Evolutionary conservation across 2,888 invertebrate species (phyloP), one percentile per base, ranked within the genome.

Genomic region (Trichogramma dendrolimi): DNA sequence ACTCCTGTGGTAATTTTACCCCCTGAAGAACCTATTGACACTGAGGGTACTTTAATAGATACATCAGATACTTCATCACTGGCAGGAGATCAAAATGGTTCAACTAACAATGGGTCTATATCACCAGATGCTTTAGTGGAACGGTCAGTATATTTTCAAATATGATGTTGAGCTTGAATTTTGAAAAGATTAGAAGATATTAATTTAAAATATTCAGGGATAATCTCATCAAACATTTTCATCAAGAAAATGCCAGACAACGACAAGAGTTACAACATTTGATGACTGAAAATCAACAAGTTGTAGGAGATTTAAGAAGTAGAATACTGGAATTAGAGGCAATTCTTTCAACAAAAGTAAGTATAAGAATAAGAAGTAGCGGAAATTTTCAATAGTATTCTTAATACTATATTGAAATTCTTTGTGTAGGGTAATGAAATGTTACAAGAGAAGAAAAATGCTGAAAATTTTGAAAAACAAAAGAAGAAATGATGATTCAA

Each of bases 1-100:
- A 92, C 96, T 2, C 97, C 97, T 1, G 95, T 96, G 67, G 96
- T 94, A 51, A 86, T 89, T 40, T 85, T 94, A 58, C 91, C 93
- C 1, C 89, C 87, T 44, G 86, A 88, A 66, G 83, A 83, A 67
- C 82, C 81, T 65, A 78, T 83, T 4, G 86, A 86, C 62, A 84
- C 83, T 57, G 81, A 83, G 10, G 83, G 84, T 65, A 84, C 85
- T 51, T 82, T 89, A 48, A 85, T 89, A 67, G 88, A 89, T 72
- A 89, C 87, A 0, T 86, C 87, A 0, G 89, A 89, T 70, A 83
- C 84, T 41, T 82, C 66, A 62, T 79, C 78, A n/a, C 71, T 76
- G 61, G 67, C 73, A 5, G 75, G 77, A 39, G 78, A 79, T 70
- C 75, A 75, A 55, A 54, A 71, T 11, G 78, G 78, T 64, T 68